Percentiles rank a stretch among this genome's conserved stretches.
These are phyloP conservation scores for Sylvicapra grimmia DNA, from an alignment of 2,113 vertebrate genomes.

Conservation along the genomic window DNA sequence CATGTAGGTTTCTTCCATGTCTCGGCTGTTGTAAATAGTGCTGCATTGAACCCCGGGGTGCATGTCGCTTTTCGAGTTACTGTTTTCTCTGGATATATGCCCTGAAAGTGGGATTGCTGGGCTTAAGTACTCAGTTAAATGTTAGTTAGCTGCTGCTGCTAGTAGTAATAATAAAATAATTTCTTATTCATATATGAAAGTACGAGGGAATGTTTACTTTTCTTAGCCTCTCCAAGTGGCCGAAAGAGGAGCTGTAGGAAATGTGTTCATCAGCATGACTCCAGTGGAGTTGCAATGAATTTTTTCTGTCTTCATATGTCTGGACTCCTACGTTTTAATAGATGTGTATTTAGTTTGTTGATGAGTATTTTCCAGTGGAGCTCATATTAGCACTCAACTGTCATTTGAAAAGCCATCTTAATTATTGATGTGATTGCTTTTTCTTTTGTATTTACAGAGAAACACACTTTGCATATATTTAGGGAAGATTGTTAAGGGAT, in stretches of 20 bases:
- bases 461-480: conserved; percentile 58
- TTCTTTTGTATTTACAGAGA: conserved; percentile 63
- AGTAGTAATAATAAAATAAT: background rate
- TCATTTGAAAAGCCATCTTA: conserved; percentile 67
- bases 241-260: background rate
- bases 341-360: conserved; percentile 66
- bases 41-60: background rate
- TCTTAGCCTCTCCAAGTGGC: background rate
- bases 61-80: background rate
- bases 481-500: conserved; percentile 56
- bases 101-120: background rate
- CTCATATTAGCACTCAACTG: conserved; percentile 57
- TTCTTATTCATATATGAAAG: background rate
- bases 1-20: background rate
- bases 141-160: background rate
- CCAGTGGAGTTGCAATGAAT: background rate
- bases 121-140: background rate
- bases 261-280: background rate
- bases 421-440: conserved; percentile 70
- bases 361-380: conserved; percentile 62
- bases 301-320: conserved; percentile 29
- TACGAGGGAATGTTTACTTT: background rate
- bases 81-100: background rate
- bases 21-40: background rate
- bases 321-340: conserved; percentile 54